A percentile compares a stretch with the other conserved stretches of the same genome.
Evolutionary conservation across 35 echinoderm and acorn worm species (phyloP).

Genomic region (Stichopus chloronotus): DNA sequence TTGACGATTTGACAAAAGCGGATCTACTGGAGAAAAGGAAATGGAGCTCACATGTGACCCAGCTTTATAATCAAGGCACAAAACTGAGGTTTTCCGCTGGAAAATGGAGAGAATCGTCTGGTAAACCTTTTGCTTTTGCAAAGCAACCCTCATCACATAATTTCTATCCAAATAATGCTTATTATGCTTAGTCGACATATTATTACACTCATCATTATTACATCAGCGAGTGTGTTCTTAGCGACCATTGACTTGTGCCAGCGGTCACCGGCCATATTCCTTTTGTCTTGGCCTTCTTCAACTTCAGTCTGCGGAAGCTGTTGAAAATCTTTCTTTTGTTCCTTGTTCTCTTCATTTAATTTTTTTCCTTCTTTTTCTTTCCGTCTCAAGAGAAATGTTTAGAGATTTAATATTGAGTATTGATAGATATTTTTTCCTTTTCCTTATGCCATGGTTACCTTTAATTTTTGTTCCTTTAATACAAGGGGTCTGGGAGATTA

Average conservation of each 20-base stretch:
- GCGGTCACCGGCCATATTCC: neutral
- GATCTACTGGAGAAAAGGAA: neutral
- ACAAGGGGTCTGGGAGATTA: neutral
- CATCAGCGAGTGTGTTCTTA: neutral
- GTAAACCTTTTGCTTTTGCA: neutral
- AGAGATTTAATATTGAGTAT: neutral
- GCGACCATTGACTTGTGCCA: neutral
- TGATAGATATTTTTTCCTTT: neutral
- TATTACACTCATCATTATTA: neutral
- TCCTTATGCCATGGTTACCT: neutral
- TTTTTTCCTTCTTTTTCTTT: neutral
- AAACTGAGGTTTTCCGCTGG: no score
- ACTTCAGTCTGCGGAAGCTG: neutral
- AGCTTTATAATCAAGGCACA: neutral
- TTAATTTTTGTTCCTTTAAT: neutral
- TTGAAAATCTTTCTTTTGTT: neutral
- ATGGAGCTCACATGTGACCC: neutral
- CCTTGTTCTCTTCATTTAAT: neutral
- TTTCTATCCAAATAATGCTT: neutral
- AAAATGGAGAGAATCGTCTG: neutral
- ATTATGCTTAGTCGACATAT: neutral
- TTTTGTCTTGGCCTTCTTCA: neutral
- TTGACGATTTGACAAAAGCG: neutral
- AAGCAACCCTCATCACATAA: neutral
- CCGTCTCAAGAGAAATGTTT: neutral